A percentile compares a stretch with the other conserved stretches of the same genome.
Conservation (phyloP, 2,888 invertebrate species). For the Archips xylosteana region DNA sequence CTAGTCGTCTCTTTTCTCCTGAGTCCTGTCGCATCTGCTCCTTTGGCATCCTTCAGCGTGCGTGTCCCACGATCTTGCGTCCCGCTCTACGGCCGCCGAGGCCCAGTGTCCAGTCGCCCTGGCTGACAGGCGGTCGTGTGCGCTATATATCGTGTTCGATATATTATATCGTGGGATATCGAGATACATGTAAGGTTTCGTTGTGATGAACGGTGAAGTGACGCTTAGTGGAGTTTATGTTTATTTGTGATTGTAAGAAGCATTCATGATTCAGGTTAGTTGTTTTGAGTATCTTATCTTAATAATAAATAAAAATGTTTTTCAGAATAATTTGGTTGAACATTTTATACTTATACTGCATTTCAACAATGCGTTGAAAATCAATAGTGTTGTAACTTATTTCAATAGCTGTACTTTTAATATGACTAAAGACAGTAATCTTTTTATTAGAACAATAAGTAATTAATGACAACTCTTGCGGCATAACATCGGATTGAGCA, state of each 20-base stretch:
- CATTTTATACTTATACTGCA: background rate
- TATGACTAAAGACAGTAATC: background rate
- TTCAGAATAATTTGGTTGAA: background rate
- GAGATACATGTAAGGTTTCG: conserved; percentile 67
- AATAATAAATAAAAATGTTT: background rate
- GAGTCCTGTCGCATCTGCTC: conserved; percentile 85
- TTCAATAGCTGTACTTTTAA: background rate
- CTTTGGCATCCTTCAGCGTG: conserved; percentile 83
- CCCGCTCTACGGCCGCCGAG: conserved; percentile 77
- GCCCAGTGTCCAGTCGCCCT: conserved; percentile 82
- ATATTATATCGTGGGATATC: conserved; percentile 64
- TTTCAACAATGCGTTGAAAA: background rate
- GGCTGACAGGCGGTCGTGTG: conserved; percentile 80
- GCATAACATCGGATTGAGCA: conserved; percentile 49
- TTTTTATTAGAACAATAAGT: conserved; percentile 47
- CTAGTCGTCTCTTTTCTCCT: conserved; percentile 85
- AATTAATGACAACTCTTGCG: conserved; percentile 45
- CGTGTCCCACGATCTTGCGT: conserved; percentile 81
- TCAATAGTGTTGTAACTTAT: background rate
- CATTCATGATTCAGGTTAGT: conserved; percentile 84
- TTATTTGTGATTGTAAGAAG: conserved; percentile 70
- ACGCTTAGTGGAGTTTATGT: conserved; percentile 72
- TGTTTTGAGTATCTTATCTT: conserved; percentile 31
- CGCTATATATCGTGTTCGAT: conserved; percentile 63
- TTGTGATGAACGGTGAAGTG: conserved; percentile 83